Evolutionary conservation across 2,888 invertebrate species (phyloP), one percentile per base, ranked within the genome.

Genomic region (Hypsopygia costalis): DNA sequence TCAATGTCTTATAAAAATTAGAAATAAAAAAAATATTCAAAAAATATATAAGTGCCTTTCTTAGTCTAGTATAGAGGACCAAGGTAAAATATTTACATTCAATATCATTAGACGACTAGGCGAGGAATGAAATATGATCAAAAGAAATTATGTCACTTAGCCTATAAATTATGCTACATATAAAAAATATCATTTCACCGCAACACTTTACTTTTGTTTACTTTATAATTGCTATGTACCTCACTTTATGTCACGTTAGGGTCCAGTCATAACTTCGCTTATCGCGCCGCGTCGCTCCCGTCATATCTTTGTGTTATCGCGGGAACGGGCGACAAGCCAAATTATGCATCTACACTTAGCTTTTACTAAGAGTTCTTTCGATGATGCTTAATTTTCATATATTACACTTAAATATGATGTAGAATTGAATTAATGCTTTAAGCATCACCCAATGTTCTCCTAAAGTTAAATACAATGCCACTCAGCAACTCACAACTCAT

Each of bases 21-120:
- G 8, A 12, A 22, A 21, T 41, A 33, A 37, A 25, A 36, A 36
- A 35, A 10, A n/a, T 22, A 38, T 36, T 36, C 27, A 33, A 36
- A 43, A 43, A 40, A 40, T 40, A 43, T 40, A 21, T 12, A 42
- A 43, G 46, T 52, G 50, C 44, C 43, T 40, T 35, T 25, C 42
- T 48, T 53, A 50, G 6, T 52, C 44, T 52, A 63, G 49, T 44
- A 54, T 67, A 63, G 68, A 61, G 58, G 67, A 66, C 50, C 61
- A 25, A 16, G 16, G 16, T 16, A 25, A 58, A 63, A 62, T 49
- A 46, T 35, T 46, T 50, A 45, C 53, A 52, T 45, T 35, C 4
- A 57, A 49, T 56, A 56, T 49, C 49, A 52, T 52, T 54, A 44
- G 49, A 63, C 53, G 66, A 74, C 71, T 74, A 76, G 74, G 55